These are phyloP conservation scores for Brachypalpus laphriformis DNA, from an alignment of 2,888 invertebrate genomes.

Conservation along the genomic window DNA sequence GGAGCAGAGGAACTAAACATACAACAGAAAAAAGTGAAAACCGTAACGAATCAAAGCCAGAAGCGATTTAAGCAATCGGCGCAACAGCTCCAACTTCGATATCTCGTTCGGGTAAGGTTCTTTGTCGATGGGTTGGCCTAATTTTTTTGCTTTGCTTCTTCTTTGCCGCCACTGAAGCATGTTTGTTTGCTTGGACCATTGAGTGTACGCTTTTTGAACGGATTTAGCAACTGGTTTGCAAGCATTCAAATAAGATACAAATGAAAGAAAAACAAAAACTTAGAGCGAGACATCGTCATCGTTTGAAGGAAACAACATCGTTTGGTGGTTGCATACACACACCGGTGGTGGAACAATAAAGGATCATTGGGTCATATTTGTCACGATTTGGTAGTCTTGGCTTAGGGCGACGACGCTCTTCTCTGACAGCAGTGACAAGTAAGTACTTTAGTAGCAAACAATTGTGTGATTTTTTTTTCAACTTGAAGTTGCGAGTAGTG, in stretches of 20 bases:
- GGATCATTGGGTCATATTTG: conserved; percentile 73
- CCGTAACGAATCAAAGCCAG: conserved; percentile 72
- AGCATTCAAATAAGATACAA: conserved; percentile 61
- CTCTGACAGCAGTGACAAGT: conserved; percentile 57
- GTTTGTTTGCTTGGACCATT: conserved; percentile 44
- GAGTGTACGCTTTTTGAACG: conserved; percentile 25
- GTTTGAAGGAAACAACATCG: conserved; percentile 63
- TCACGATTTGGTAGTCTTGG: conserved; percentile 68
- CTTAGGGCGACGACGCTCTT: conserved; percentile 62
- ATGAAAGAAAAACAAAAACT: conserved; percentile 7
- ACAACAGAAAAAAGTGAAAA: conserved; percentile 66
- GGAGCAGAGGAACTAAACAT: conserved; percentile 44
- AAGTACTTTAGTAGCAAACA: conserved; percentile 37
- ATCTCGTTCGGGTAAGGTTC: conserved; percentile 59
- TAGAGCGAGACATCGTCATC: conserved; percentile 54
- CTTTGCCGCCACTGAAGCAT: conserved; percentile 43
- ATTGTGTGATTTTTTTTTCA: conserved; percentile 7
- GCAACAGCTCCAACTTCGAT: conserved; percentile 53
- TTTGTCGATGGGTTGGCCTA: conserved; percentile 72
- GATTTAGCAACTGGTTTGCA: conserved; percentile 64
- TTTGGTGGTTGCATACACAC: conserved; percentile 41
- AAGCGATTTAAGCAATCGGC: conserved; percentile 70
- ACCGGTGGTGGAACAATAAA: conserved; percentile 57
- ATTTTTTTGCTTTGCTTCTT: conserved; percentile 34
- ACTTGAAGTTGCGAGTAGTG: background rate